A percentile compares a stretch with the other conserved stretches of the same genome.
Evolutionary conservation across 1,140 invertebrate species (phyloP).

Genomic region (Cydia pomonella): DNA sequence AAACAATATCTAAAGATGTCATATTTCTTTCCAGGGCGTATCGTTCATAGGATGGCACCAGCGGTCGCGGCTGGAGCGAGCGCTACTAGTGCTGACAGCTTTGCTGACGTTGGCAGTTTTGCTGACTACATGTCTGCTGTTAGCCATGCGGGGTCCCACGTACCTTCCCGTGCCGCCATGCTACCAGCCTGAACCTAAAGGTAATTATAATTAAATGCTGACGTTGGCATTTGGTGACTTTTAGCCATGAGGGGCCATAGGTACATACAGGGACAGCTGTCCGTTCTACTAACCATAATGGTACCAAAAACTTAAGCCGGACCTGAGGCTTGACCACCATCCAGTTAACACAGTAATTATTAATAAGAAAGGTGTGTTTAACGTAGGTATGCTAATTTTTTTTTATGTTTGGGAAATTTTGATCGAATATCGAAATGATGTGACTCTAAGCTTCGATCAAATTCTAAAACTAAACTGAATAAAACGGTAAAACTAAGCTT

Average conservation of each 20-base stretch:
- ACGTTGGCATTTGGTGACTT: constrained; percentile 67
- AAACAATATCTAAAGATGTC: constrained; percentile 81
- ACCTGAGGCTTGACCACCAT: too few species aligned
- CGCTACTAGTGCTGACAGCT: constrained; percentile 72
- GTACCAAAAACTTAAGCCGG: too few species aligned
- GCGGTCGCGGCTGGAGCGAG: constrained; percentile 78
- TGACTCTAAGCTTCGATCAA: too few species aligned
- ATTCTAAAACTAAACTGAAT: too few species aligned
- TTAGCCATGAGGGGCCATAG: constrained; percentile 48
- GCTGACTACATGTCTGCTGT: constrained; percentile 57
- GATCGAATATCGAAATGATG: too few species aligned
- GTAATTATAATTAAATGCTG: constrained; percentile 61
- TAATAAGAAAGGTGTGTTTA: too few species aligned
- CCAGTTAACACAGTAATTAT: too few species aligned
- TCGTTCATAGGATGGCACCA: constrained; percentile 84
- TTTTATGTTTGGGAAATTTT: too few species aligned
- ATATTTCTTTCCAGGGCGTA: constrained; percentile 81
- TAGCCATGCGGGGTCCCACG: constrained; percentile 52
- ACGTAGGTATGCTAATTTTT: too few species aligned
- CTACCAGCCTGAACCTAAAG: constrained; percentile 58
- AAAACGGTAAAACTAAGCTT: too few species aligned
- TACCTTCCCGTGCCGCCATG: constrained; percentile 64
- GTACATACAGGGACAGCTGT: too few species aligned
- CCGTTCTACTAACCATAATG: too few species aligned
- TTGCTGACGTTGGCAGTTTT: constrained; percentile 71